A percentile compares a stretch with the other conserved stretches of the same genome.
These are phyloP conservation scores for Crax fasciolata DNA, from an alignment of 2,797 vertebrate species.

Conservation along the genomic window DNA sequence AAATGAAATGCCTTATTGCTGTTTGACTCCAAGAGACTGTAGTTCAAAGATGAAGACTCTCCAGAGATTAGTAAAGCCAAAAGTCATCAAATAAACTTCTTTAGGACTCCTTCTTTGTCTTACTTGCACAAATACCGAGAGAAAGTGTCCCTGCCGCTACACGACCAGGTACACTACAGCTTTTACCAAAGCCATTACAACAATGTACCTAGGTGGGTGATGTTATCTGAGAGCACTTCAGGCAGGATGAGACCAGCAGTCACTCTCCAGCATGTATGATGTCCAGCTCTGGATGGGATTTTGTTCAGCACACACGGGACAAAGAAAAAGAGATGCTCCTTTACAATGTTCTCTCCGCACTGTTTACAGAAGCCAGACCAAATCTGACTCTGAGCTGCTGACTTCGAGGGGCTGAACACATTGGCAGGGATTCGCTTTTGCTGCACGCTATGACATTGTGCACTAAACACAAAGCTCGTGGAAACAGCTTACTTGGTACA, in stretches of 20 bases:
- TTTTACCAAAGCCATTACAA: background rate
- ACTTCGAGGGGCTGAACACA: background rate
- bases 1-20: background rate
- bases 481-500: background rate
- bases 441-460: background rate
- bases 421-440: background rate
- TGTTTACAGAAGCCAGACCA: background rate
- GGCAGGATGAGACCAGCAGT: background rate
- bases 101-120: background rate
- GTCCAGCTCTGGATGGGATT: background rate
- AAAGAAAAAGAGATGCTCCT: background rate
- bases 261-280: background rate
- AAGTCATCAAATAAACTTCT: background rate
- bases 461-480: background rate
- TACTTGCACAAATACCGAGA: background rate
- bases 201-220: background rate
- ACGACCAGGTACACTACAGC: background rate
- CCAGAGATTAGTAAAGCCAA: background rate
- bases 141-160: background rate
- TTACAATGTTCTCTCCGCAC: background rate
- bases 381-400: background rate
- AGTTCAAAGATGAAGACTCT: background rate
- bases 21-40: background rate
- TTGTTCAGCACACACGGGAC: accelerated
- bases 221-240: background rate